These are phyloP conservation scores for Neotoxoptera formosana DNA, from an alignment of 1,140 invertebrate species.

Conservation along the genomic window DNA sequence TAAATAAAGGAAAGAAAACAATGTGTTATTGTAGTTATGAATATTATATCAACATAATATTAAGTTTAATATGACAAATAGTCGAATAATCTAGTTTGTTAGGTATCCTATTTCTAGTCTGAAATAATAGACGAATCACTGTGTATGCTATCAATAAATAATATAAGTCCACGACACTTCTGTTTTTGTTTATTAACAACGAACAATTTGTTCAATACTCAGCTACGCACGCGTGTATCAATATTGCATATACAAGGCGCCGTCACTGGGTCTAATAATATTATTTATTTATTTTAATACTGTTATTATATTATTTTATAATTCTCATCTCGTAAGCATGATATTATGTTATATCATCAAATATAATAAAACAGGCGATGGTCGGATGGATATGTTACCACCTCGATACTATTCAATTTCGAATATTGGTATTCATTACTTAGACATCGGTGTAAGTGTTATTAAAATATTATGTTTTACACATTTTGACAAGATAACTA, in stretches of 20 bases:
- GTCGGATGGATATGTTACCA: neutral
- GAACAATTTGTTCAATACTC: neutral
- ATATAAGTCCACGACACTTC: neutral
- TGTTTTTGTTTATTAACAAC: neutral
- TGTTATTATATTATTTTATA: neutral
- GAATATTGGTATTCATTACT: neutral
- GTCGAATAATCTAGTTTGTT: neutral
- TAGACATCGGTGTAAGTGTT: neutral
- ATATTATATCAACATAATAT: neutral
- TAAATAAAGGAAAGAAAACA: neutral
- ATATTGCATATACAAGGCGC: conserved; percentile 11
- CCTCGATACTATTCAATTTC: too few species aligned
- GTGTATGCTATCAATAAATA: neutral
- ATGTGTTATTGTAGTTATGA: neutral
- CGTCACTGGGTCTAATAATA: neutral
- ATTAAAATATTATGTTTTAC: too few species aligned
- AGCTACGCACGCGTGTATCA: neutral
- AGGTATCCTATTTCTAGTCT: neutral
- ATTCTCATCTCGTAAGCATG: neutral
- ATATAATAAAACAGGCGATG: neutral
- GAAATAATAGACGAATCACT: neutral
- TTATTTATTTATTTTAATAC: neutral
- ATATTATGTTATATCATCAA: neutral
- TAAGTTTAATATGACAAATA: neutral
- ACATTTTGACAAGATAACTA: neutral